Evolutionary conservation across 1,140 invertebrate species (phyloP).

Genomic region (Aethina tumida): DNA sequence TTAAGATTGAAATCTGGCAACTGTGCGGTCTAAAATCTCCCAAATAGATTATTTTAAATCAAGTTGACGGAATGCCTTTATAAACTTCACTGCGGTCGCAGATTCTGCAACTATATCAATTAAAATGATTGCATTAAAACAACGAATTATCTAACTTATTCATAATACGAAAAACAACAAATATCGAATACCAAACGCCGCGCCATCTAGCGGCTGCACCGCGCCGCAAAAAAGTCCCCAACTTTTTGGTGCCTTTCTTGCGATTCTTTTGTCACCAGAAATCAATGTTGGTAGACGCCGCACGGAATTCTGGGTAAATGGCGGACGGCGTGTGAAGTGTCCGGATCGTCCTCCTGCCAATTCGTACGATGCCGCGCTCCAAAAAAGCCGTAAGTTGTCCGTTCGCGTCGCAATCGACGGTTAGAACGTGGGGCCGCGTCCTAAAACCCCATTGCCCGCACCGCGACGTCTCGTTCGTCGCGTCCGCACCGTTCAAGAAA

Average conservation of each 20-base stretch:
- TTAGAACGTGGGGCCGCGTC: slow-evolving; percentile 6
- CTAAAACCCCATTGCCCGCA: too few species aligned
- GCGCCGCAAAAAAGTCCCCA: slow-evolving; percentile 27
- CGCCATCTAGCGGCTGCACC: slow-evolving; percentile 12
- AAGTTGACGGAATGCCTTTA: too few species aligned
- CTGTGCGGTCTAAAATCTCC: too few species aligned
- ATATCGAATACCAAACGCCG: too few species aligned
- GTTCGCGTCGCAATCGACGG: slow-evolving; percentile 10
- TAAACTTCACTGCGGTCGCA: too few species aligned
- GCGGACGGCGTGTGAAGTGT: slow-evolving; percentile 22
- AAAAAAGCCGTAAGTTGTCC: slow-evolving; percentile 26
- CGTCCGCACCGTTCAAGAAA: slow-evolving; percentile 25
- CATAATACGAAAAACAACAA: too few species aligned
- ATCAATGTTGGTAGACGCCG: slow-evolving; percentile 35
- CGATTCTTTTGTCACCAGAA: slow-evolving; percentile 33
- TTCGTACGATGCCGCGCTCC: slow-evolving; percentile 28
- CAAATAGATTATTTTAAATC: too few species aligned
- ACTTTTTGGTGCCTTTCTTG: slow-evolving; percentile 34
- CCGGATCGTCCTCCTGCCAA: slow-evolving; percentile 13
- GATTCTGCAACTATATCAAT: too few species aligned
- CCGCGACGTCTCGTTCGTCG: too few species aligned
- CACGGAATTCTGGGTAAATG: slow-evolving; percentile 18
- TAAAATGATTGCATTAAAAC: too few species aligned
- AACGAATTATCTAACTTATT: too few species aligned
- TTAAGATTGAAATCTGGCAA: too few species aligned